Evolutionary conservation across 2,888 invertebrate genomes (phyloP), one percentile per base, ranked within the genome.

Genomic region (Toxonevra muliebris): DNA sequence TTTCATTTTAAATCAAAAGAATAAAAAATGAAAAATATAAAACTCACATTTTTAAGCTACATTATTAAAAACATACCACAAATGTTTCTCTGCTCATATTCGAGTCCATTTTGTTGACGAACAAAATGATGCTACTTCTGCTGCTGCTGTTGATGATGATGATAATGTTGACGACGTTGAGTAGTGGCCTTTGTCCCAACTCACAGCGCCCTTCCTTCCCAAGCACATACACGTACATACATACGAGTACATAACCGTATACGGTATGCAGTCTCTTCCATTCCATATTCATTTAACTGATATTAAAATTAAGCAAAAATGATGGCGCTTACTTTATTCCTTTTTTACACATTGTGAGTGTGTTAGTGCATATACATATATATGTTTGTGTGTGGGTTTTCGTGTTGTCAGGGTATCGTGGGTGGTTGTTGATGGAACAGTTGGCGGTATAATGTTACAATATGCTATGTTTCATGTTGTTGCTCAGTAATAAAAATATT

Each of bases 11-110:
- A 30, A 30, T 30, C 30, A n/a, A n/a, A 52, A 15, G 19, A 52
- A 52, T 17, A 10, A 17, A 19, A 15, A 52, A n/a, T 12, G 30
- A 30, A 30, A 30, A 30, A 30, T 2, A 30, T 30, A 30, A 30
- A 30, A 30, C 7, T 30, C 30, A 30, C 30, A 30, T 30, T 19
- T 15, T 75, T 73, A 75, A 76, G 75, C 78, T 77, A 76, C 78
- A 79, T 81, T 80, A 79, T 79, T 80, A 79, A 78, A 81, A 80
- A 79, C 79, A 80, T 79, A 76, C 81, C 82, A 74, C 81, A 81
- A 81, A 79, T 78, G 76, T 76, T 81, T 74, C 74, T 78, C 63
- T 57, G 63, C 73, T 69, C 69, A 80, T 78, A 75, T 79, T 77
- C 75, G 78, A 81, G 82, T 82, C 81, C 76, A 81, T 82, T 81